These are phyloP conservation scores for Dufourea novaeangliae DNA, from an alignment of 1,140 invertebrate genomes.

Conservation along the genomic window DNA sequence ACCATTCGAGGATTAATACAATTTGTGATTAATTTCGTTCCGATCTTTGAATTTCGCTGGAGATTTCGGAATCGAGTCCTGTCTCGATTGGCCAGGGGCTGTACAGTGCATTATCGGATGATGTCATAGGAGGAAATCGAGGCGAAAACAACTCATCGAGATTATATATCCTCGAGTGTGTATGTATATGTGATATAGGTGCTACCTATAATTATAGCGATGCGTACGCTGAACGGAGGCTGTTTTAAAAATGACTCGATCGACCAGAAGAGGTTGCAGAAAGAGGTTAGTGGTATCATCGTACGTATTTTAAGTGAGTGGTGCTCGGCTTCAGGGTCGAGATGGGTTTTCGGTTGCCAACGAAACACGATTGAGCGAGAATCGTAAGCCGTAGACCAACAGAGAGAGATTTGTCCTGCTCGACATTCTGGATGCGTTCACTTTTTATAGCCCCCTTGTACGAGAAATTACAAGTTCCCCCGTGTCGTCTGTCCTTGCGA, in stretches of 20 bases:
- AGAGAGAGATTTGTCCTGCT: constrained; percentile 3
- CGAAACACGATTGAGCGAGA: constrained; percentile 39
- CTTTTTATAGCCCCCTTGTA: constrained; percentile 41
- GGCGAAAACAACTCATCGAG: not conserved
- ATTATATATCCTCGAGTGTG: not conserved
- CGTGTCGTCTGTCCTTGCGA: no score
- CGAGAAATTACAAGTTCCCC: no score
- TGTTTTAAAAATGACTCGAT: constrained; percentile 41
- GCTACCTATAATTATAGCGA: constrained; percentile 31
- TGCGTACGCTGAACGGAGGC: constrained; percentile 10
- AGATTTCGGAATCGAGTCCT: no score
- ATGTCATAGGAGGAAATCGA: no score
- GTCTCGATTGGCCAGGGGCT: no score
- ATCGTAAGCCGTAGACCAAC: not conserved
- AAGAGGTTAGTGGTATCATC: constrained; percentile 13
- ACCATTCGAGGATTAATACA: no score
- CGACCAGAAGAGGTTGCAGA: constrained; percentile 13
- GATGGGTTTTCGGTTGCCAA: constrained; percentile 13
- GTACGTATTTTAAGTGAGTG: constrained; percentile 51
- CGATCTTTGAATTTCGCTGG: no score
- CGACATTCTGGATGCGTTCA: constrained; percentile 45
- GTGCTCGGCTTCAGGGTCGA: constrained; percentile 21
- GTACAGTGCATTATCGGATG: no score
- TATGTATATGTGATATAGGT: not conserved
- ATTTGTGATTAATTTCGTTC: no score